Evolutionary conservation across 2,797 vertebrate species (phyloP).

Genomic region (Ctenochaetus hawaiiensis): DNA sequence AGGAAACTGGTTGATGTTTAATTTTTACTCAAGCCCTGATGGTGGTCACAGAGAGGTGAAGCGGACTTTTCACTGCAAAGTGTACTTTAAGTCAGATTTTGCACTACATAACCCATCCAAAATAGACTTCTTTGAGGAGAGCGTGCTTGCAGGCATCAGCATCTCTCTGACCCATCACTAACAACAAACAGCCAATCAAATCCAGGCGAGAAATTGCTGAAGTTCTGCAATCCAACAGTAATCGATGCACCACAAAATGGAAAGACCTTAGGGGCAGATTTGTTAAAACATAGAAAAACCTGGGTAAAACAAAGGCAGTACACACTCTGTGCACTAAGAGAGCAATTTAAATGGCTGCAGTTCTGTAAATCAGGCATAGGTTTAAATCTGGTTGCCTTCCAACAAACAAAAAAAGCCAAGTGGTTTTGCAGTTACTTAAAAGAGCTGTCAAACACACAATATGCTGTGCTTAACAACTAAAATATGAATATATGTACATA

Average conservation of each 20-base stretch:
- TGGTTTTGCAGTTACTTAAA: conserved; percentile 20
- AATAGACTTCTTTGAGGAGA: conserved; percentile 20
- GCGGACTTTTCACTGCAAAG: conserved; percentile 11
- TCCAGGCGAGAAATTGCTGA: conserved; percentile 46
- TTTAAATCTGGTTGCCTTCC: conserved; percentile 16
- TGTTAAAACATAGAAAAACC: conserved; percentile 59
- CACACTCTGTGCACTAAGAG: conserved; percentile 31
- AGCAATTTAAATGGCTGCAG: conserved; percentile 31
- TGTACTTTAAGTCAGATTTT: conserved; percentile 10
- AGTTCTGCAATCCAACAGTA: conserved; percentile 52
- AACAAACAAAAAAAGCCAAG: conserved; percentile 23
- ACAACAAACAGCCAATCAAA: conserved; percentile 51
- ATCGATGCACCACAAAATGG: conserved; percentile 55
- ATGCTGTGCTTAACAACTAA: not conserved
- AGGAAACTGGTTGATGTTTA: conserved; percentile 42
- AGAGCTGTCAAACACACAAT: conserved; percentile 16
- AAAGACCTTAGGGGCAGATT: conserved; percentile 48
- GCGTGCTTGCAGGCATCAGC: conserved; percentile 31
- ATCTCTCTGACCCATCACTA: conserved; percentile 46
- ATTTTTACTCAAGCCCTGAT: conserved; percentile 39
- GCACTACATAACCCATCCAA: conserved; percentile 30
- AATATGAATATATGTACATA: conserved; percentile 18
- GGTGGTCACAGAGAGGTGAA: conserved; percentile 46
- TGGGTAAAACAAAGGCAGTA: conserved; percentile 36
- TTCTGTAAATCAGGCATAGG: conserved; percentile 35